Conservation (phyloP, 2,888 invertebrate species). For the Eupithecia subumbrata region DNA sequence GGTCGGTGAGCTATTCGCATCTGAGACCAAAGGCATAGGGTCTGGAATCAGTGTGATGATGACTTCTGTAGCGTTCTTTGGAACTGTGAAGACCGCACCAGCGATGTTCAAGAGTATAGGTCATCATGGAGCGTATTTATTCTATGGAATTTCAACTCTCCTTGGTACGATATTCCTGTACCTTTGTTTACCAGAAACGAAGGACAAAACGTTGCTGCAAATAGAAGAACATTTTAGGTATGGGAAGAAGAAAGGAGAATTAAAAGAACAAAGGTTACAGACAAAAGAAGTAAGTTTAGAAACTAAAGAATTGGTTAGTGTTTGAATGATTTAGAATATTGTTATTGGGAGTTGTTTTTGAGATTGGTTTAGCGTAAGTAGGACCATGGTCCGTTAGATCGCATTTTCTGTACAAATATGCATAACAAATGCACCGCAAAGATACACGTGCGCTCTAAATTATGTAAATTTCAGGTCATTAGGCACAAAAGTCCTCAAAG, state of each 20-base stretch:
- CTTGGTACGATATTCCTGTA: constrained; percentile 85
- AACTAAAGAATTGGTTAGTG: constrained; percentile 2
- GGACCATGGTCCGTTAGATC: background rate
- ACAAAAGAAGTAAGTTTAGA: background rate
- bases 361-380: background rate
- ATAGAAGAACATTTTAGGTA: constrained; percentile 85
- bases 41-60: constrained; percentile 87
- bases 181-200: constrained; percentile 87
- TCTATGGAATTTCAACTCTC: constrained; percentile 85
- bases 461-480: background rate
- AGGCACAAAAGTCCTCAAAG: background rate
- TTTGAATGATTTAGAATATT: background rate
- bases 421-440: background rate
- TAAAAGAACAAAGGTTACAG: constrained; percentile 42
- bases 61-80: constrained; percentile 86
- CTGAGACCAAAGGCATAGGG: constrained; percentile 86
- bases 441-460: background rate
- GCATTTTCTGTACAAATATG: background rate
- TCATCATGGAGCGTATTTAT: constrained; percentile 84
- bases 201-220: constrained; percentile 86
- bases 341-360: background rate
- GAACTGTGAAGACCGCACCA: constrained; percentile 87
- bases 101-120: constrained; percentile 83
- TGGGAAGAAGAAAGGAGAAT: constrained; percentile 53
- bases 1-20: constrained; percentile 89